Evolutionary conservation across 2,113 vertebrate species (phyloP), one percentile per base, ranked within the genome.

Genomic region (Pseudorasbora parva): DNA sequence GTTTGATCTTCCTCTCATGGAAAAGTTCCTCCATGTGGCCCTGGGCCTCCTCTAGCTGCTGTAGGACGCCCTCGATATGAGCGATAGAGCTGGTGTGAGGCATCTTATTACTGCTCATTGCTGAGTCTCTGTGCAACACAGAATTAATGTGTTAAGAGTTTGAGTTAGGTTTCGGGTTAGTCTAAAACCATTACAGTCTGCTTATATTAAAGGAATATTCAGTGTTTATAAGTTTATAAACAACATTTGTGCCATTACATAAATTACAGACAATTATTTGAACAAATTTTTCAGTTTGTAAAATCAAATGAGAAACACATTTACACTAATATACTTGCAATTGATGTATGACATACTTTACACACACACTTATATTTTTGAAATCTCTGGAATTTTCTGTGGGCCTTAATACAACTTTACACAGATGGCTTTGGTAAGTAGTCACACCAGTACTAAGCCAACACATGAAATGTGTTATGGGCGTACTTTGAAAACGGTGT

Each of bases 1-100:
- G 94, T 88, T 98, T 99, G 89, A 99, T 98, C 90, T 98, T 99
- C 81, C 97, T 95, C 78, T 99, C 98, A 0, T 99, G 97, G 88
- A 99, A 99, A 45, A 99, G 95, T 78, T 99, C 97, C 90, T 99
- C 98, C 97, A 99, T 98, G 94, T 98, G 97, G 56, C 96, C 96
- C 90, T 98, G 97, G 10, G 97, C 98, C 86, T 99, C 98, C 1
- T 99, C 97, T 15, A 99, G 94, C 91, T 99, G 98, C 94, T 99
- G 98, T 15, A 99, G 95, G 82, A 99, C 98, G 0, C 97, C 96
- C 87, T 99, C 97, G 0, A 99, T 97, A 93, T 99, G 97, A 81
- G 96, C 96, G 84, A 99, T 98, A 88, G 98, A 99, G 89, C 98
- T 99, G 84, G 95, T 96, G 90, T 99, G 98, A 0, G 98, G 97